These are phyloP conservation scores for Lasiurus borealis DNA, from an alignment of 2,113 vertebrate species.

Conservation along the genomic window DNA sequence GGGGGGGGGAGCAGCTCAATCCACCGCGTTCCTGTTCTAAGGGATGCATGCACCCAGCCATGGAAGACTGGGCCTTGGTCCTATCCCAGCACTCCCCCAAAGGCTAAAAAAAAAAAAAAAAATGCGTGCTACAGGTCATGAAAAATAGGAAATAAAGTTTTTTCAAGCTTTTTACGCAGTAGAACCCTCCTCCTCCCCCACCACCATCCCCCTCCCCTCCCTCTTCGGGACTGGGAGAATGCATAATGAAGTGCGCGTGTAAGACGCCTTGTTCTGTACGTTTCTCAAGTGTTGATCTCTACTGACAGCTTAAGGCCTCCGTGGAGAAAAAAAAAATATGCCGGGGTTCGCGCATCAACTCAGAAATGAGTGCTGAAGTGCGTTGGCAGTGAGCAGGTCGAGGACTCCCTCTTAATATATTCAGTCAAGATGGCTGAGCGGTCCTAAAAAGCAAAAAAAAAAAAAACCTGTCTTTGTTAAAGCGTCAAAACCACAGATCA, in stretches of 20 bases:
- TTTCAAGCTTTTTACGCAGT: neutral
- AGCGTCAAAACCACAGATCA: conserved; percentile 44
- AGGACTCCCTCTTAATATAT: neutral
- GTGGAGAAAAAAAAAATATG: neutral
- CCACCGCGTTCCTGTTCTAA: conserved; percentile 55
- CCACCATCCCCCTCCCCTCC: neutral
- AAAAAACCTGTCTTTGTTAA: conserved; percentile 67
- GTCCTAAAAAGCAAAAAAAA: conserved; percentile 56
- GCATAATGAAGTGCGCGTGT: neutral
- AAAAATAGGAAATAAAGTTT: conserved; percentile 77
- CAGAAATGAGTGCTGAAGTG: neutral
- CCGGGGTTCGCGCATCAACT: neutral
- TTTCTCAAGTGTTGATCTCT: neutral
- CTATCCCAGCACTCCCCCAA: neutral
- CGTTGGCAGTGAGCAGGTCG: neutral
- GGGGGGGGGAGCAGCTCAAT: conserved; percentile 66
- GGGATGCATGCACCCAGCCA: conserved; percentile 69
- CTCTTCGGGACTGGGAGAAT: conserved; percentile 13
- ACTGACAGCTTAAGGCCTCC: conserved; percentile 67
- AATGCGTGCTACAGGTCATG: conserved; percentile 74
- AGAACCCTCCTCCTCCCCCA: neutral
- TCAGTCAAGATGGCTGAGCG: conserved; percentile 67
- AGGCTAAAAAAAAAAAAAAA: no score
- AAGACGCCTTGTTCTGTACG: neutral
- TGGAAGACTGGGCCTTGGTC: conserved; percentile 65